Conservation (phyloP, 2,888 invertebrate genomes). For the Tribolium freemani region DNA sequence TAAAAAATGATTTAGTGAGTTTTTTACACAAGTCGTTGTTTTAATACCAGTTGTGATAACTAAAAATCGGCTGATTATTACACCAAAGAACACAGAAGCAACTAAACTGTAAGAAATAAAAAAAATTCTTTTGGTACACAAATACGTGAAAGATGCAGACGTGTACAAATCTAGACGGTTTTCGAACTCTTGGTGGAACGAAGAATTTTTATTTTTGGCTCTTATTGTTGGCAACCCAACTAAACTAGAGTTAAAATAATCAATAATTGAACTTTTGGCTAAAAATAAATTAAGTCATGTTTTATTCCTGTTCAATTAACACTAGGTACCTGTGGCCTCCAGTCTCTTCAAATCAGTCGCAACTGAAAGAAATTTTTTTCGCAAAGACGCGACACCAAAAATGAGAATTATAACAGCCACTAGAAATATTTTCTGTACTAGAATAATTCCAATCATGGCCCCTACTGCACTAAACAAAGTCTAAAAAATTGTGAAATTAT, state of each 20-base stretch:
- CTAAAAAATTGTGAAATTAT: background rate
- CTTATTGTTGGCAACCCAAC: background rate
- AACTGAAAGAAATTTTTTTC: slow-evolving; percentile 54
- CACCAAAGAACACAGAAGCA: background rate
- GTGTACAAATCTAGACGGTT: background rate
- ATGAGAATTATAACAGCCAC: background rate
- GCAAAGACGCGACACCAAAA: background rate
- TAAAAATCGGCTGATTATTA: background rate
- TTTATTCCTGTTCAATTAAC: background rate
- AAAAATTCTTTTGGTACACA: background rate
- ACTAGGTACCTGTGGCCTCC: slow-evolving; percentile 58
- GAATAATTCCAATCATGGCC: background rate
- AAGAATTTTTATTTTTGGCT: background rate
- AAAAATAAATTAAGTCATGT: background rate
- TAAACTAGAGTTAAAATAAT: background rate
- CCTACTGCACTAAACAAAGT: no score
- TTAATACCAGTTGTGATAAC: no score
- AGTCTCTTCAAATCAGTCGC: slow-evolving; percentile 57
- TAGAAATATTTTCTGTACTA: background rate
- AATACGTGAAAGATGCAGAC: slow-evolving; percentile 1
- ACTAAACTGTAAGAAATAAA: background rate
- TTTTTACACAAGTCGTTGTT: no score
- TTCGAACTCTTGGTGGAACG: background rate
- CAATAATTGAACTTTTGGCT: slow-evolving; percentile 1
- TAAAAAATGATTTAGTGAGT: no score